Evolutionary conservation across 2,888 invertebrate genomes (phyloP).

Genomic region (Ariolimax columbianus): DNA sequence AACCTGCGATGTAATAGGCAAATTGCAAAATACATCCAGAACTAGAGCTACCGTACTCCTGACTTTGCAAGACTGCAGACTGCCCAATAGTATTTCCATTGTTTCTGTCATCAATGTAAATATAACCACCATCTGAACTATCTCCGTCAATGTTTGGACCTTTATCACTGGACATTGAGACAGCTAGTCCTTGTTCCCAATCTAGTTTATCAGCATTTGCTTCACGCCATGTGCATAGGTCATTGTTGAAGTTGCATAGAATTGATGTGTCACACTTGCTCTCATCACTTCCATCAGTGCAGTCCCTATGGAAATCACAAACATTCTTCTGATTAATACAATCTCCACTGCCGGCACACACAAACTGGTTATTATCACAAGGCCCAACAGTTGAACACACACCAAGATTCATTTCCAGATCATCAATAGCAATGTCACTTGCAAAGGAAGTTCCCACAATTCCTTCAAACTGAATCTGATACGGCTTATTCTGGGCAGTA

Average conservation of each 20-base stretch:
- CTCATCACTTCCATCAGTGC: conserved; percentile 60
- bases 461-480: conserved; percentile 64
- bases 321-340: conserved; percentile 59
- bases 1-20: conserved; percentile 67
- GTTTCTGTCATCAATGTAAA: conserved; percentile 65
- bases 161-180: conserved; percentile 1
- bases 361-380: conserved; percentile 48
- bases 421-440: conserved; percentile 77
- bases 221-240: conserved; percentile 70
- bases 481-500: conserved; percentile 42
- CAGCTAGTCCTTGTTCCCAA: conserved; percentile 61
- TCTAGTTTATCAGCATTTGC: conserved; percentile 65
- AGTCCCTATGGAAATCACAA: conserved; percentile 63
- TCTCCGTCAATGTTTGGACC: conserved; percentile 65
- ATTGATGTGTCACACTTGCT: conserved; percentile 59
- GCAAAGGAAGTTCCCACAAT: conserved; percentile 62
- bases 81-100: conserved; percentile 57
- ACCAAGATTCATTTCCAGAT: conserved; percentile 64
- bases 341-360: conserved; percentile 56
- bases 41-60: conserved; percentile 61
- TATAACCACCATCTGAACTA: conserved; percentile 66
- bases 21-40: conserved; percentile 69
- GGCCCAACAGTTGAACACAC: conserved; percentile 60
- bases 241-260: conserved; percentile 71
- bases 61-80: conserved; percentile 63